A percentile compares a stretch with the other conserved stretches of the same genome.
Evolutionary conservation across 2,888 invertebrate species (phyloP).

Genomic region (Phragmatobia fuliginosa): DNA sequence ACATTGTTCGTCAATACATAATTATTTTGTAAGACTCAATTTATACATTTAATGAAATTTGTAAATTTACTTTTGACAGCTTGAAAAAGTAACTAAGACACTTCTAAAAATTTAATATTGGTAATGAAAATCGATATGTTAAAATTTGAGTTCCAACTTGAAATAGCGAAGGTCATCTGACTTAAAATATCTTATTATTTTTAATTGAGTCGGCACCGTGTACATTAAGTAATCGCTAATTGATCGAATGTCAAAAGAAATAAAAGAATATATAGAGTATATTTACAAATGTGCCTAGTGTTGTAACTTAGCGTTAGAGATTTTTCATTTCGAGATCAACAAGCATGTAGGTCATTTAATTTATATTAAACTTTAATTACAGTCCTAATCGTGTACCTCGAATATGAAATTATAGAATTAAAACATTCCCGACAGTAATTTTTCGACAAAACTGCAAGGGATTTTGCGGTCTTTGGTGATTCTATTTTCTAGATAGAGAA

Average conservation of each 20-base stretch:
- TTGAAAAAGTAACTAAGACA: background rate
- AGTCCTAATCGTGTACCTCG: slow-evolving; percentile 51
- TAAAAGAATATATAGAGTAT: slow-evolving; percentile 11
- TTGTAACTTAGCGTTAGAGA: slow-evolving; percentile 37
- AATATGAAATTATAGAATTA: slow-evolving; percentile 63
- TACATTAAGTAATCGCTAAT: background rate
- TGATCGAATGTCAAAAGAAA: background rate
- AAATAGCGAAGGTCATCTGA: background rate
- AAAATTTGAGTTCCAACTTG: background rate
- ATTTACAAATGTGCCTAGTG: slow-evolving; percentile 49
- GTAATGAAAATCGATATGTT: background rate
- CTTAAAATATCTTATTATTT: background rate
- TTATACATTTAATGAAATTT: too few species aligned
- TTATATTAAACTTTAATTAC: slow-evolving; percentile 28
- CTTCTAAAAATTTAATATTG: too few species aligned
- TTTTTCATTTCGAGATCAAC: slow-evolving; percentile 40
- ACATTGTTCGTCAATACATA: slow-evolving; percentile 59
- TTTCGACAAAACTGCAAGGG: slow-evolving; percentile 67
- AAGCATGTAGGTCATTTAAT: slow-evolving; percentile 36
- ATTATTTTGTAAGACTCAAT: slow-evolving; percentile 41
- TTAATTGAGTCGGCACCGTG: background rate
- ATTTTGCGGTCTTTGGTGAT: slow-evolving; percentile 38
- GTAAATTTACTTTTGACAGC: background rate
- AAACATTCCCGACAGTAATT: slow-evolving; percentile 69
- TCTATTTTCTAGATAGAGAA: background rate